Base-by-base conservation (phyloP, 1,140 invertebrate genomes). In the Drosophila serrata region DNA sequence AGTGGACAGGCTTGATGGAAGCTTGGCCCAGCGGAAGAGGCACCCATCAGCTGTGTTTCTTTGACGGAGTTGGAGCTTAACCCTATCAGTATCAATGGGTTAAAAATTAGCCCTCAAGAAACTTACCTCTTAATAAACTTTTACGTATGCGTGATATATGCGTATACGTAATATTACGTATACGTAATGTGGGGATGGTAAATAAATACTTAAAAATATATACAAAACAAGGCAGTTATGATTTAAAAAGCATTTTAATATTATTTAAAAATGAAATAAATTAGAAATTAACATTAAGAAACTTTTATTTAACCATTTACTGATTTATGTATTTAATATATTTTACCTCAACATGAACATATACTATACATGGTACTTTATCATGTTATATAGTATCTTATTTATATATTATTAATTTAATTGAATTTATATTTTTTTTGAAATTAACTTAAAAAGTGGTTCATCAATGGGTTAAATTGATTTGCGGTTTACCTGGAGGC, bases 1-100 rank as follows among this genome's bases (percentile, higher is more conserved):
- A 72, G 53, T 57, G 63, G 53, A 51, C 48, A 39, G 72, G 58
- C 58, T 78, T 70, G 75, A 86, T 80, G 79, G 64, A 85, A 85
- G 79, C 72, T 64, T 85, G 75, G 82, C 82, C 77, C 42, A 84
- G 55, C 59, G 80, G 80, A 82, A 82, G 81, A 73, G 75, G 73
- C 77, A 73, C 55, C 31, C 40, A 73, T 68, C 81, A 56, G 62
- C 73, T 75, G 70, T 56, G 69, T 58, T 51, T 37, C 7, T 69
- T 49, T 43, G 22, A 51, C 42, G 24, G 43, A 49, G 49, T 31
- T 35, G 48, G 31, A 45, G 58, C 48, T 87, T 69, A 69, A 69
- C 65, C 46, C 60, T 6, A 37, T 64, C 2, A 11, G 4, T 5
- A 24, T 9, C 1, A 46, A 4, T 9, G 7, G 40, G 11, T 19